Percentiles rank a stretch among this genome's conserved stretches.
These are phyloP conservation scores for Dascyllus trimaculatus DNA, from an alignment of 2,113 vertebrate species.

Conservation along the genomic window DNA sequence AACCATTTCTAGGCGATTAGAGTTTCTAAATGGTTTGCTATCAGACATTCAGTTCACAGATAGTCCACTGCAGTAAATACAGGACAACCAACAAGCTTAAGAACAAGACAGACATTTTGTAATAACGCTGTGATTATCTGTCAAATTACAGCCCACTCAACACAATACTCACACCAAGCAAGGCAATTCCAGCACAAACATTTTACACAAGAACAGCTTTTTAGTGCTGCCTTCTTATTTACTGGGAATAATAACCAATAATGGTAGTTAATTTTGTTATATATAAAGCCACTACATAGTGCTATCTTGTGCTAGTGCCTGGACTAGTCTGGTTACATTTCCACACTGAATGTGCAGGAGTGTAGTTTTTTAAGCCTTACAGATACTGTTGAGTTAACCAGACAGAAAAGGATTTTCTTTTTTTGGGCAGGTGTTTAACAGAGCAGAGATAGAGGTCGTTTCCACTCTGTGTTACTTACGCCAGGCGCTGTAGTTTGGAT, in stretches of 20 bases:
- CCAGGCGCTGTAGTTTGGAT: constrained; percentile 7
- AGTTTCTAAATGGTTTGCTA: background rate
- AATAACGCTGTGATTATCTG: background rate
- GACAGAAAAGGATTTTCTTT: constrained; percentile 8
- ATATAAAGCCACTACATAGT: constrained; percentile 19
- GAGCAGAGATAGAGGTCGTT: background rate
- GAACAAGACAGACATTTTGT: background rate
- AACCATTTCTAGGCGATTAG: background rate
- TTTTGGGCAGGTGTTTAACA: background rate
- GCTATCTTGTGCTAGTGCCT: background rate
- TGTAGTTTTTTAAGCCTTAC: no score
- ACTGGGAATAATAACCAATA: background rate
- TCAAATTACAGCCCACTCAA: background rate
- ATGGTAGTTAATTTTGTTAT: background rate
- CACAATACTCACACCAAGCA: background rate
- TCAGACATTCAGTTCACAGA: constrained; percentile 1
- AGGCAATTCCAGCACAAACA: no score
- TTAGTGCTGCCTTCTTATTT: background rate
- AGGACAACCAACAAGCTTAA: background rate
- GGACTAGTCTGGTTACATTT: background rate
- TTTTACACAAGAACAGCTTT: constrained; percentile 7
- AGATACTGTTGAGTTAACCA: background rate
- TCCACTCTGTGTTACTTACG: constrained; percentile 16
- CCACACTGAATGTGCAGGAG: background rate
- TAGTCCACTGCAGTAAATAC: background rate